Conservation (phyloP, 1,140 invertebrate genomes). For the Zaprionus lachaisei region DNA sequence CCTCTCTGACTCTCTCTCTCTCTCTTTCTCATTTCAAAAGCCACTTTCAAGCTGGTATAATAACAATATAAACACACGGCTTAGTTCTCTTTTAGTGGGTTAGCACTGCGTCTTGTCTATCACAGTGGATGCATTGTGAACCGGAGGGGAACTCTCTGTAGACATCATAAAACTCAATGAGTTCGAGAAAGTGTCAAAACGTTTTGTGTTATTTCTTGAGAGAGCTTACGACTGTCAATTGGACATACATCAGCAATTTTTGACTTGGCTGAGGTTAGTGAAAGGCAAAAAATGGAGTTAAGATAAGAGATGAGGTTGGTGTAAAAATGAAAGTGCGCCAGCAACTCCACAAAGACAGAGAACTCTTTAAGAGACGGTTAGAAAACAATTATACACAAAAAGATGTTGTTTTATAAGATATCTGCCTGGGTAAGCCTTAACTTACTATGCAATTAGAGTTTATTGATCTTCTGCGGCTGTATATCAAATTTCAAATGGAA, state of each 20-base stretch:
- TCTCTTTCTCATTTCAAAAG: not conserved
- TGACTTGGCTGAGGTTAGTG: constrained; percentile 25
- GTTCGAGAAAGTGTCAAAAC: constrained; percentile 47
- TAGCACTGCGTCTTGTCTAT: constrained; percentile 19
- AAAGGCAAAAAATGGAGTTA: constrained; percentile 24
- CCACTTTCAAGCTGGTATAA: constrained; percentile 26
- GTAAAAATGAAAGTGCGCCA: constrained; percentile 11
- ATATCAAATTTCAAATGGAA: not conserved
- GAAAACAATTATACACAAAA: not conserved
- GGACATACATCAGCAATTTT: constrained; percentile 21
- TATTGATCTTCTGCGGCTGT: not conserved
- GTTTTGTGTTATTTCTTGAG: constrained; percentile 13
- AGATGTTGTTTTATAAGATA: not conserved
- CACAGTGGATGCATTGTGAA: constrained; percentile 15
- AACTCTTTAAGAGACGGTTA: not conserved
- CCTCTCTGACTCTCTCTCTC: constrained; percentile 7
- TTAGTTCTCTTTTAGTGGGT: constrained; percentile 54
- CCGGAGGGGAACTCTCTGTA: constrained; percentile 1
- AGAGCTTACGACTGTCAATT: constrained; percentile 42
- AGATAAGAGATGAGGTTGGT: not conserved
- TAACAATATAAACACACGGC: constrained; percentile 67
- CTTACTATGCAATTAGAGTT: not conserved
- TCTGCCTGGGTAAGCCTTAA: not conserved
- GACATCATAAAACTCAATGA: constrained; percentile 34
- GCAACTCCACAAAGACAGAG: not conserved